Base-by-base conservation (phyloP, 2,888 invertebrate genomes). In the Agriopis marginaria region DNA sequence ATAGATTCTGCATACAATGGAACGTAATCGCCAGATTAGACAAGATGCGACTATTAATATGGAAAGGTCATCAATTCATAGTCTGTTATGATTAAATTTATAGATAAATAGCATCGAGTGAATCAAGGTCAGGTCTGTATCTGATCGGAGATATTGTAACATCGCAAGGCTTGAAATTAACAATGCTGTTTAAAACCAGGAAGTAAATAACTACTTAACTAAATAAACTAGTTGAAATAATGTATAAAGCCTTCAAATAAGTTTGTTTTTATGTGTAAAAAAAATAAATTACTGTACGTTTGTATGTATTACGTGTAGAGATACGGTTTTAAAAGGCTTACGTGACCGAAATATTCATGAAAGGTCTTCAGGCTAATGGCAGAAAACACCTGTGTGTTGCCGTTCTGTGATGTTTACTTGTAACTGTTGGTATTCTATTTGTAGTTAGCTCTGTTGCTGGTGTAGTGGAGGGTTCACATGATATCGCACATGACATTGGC, bases 311-410 rank as follows among this genome's bases (percentile, higher is more conserved):
- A 47, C 47, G 63, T 50, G 59, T 63, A 63, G 47, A 54, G 53
- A 63, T 67, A 68, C 63, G 58, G 63, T 59, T 59, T 63, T 53
- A 67, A 42, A 68, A 68, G 59, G 54, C 7, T 60, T 68, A 68
- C 68, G 68, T 63, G 68, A 68, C 68, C 53, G 53, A 63, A 53
- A 68, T 68, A 63, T 55, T 59, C 51, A 68, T 68, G 63, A 63
- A 63, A 68, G 45, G 59, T 63, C 63, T 68, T 68, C 63, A 60
- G 63, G 54, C 12, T 63, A 14, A 23, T 53, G 40, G 63, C 45
- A 55, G 67, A 45, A 39, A 67, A 67, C 62, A 63, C 40, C 59
- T 68, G 54, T 45, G 47, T 45, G 12, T 60, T 47, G 59, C 59
- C n/a, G n/a, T 60, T 60, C 39, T 49, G 40, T 60, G 47, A 6